Conservation (phyloP, 2,113 vertebrate genomes). For the Podarcis muralis region DNA sequence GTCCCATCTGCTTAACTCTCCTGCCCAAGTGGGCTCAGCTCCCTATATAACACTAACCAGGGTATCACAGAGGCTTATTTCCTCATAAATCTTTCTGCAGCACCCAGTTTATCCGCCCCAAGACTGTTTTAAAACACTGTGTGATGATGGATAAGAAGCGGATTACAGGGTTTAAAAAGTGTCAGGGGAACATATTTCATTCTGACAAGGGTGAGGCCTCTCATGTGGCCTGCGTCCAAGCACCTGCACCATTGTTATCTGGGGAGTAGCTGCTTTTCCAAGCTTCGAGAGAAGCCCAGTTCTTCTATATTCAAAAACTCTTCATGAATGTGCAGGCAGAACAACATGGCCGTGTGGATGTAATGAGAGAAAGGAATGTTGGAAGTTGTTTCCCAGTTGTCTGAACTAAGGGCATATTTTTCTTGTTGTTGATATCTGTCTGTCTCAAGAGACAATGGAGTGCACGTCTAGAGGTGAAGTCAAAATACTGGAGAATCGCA, state of each 20-base stretch:
- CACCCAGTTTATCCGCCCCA: accelerated
- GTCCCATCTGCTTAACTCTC: accelerated
- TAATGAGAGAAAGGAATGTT: neutral
- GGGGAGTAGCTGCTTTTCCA: neutral
- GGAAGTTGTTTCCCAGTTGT: neutral
- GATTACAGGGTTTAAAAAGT: slow-evolving; percentile 36
- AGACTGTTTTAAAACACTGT: neutral
- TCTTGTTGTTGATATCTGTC: no score
- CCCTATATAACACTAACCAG: neutral
- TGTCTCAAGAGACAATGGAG: no score
- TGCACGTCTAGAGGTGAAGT: no score
- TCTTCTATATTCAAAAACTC: neutral
- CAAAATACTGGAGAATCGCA: no score
- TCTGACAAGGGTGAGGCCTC: neutral
- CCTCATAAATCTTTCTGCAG: neutral
- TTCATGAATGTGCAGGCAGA: neutral
- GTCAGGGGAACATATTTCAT: slow-evolving; percentile 26
- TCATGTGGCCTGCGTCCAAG: accelerated
- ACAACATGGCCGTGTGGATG: neutral
- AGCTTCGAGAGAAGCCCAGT: neutral
- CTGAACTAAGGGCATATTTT: neutral
- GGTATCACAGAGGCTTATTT: neutral
- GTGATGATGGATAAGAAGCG: neutral
- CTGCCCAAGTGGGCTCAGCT: neutral
- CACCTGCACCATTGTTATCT: accelerated